phyloP scores from a whole-genome alignment of 2,113 vertebrate genomes.

The Halcyon malimbica region DNA sequence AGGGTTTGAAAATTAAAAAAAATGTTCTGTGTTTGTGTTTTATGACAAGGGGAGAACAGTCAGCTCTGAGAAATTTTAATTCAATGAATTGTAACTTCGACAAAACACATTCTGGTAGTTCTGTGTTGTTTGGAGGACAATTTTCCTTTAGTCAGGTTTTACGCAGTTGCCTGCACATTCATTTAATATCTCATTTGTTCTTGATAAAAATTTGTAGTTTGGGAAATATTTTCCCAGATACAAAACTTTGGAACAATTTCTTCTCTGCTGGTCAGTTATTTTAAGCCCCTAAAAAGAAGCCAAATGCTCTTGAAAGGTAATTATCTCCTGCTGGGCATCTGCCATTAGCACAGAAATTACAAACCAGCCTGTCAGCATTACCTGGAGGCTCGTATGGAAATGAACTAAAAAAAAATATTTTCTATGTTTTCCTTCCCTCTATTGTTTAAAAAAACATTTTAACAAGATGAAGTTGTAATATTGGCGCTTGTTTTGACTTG shows the following conservation, averaged over 20 bases:
- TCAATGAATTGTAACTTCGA: background rate
- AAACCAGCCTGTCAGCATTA: background rate
- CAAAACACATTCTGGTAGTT: background rate
- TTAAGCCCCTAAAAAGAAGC: background rate
- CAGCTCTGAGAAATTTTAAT: background rate
- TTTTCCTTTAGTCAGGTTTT: background rate
- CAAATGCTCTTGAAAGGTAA: constrained; percentile 33
- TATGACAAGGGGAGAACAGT: background rate
- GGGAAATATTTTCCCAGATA: background rate
- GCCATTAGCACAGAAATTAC: background rate
- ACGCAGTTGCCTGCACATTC: background rate
- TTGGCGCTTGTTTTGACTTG: background rate
- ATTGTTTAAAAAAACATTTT: background rate
- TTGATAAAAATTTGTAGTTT: background rate
- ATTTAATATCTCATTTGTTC: background rate
- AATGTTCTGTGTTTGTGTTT: background rate
- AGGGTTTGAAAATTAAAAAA: background rate
- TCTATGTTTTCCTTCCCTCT: background rate
- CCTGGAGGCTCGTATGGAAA: background rate
- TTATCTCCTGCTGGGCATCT: constrained; percentile 27
- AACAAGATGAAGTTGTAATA: background rate
- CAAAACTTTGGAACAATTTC: background rate
- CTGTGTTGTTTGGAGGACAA: background rate
- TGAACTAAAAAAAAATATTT: background rate
- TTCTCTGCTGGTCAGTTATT: background rate